Evolutionary conservation across 2,888 invertebrate genomes (phyloP).

Genomic region (Stenodema calcarata): DNA sequence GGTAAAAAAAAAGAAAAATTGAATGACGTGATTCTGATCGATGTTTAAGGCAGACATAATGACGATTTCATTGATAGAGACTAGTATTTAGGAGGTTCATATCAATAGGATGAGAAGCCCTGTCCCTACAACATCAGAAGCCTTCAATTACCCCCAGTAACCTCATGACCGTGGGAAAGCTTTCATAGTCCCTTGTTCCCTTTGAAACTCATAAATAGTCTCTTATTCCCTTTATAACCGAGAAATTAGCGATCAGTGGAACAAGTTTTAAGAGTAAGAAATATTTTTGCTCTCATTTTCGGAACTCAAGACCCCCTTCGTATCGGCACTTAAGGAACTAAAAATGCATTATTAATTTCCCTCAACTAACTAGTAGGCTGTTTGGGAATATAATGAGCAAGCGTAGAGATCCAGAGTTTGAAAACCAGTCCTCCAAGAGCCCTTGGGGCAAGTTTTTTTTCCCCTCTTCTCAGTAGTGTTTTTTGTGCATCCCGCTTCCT

Average conservation of each 20-base stretch:
- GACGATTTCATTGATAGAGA: too few species aligned
- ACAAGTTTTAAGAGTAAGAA: too few species aligned
- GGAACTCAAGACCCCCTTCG: not conserved
- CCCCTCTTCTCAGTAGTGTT: not conserved
- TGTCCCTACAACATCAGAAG: not conserved
- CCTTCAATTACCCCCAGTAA: not conserved
- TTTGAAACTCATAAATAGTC: not conserved
- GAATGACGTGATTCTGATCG: too few species aligned
- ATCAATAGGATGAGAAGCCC: too few species aligned
- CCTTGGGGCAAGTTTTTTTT: slow-evolving; percentile 35
- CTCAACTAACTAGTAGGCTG: slow-evolving; percentile 42
- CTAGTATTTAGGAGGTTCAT: too few species aligned
- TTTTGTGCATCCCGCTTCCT: slow-evolving; percentile 33
- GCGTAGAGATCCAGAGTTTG: slow-evolving; percentile 29
- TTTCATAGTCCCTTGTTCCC: not conserved
- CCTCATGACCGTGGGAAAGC: not conserved
- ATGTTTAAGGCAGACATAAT: too few species aligned
- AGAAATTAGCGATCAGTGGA: too few species aligned
- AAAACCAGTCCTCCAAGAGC: slow-evolving; percentile 41
- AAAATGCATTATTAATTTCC: slow-evolving; percentile 43
- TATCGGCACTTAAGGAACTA: slow-evolving; percentile 6
- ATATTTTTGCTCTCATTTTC: too few species aligned
- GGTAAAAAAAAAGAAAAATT: too few species aligned
- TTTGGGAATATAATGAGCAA: slow-evolving; percentile 47
- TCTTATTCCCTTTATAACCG: too few species aligned